Evolutionary conservation across 2,888 invertebrate species (phyloP), one percentile per base, ranked within the genome.

Genomic region (Petrolisthes cinctipes): DNA sequence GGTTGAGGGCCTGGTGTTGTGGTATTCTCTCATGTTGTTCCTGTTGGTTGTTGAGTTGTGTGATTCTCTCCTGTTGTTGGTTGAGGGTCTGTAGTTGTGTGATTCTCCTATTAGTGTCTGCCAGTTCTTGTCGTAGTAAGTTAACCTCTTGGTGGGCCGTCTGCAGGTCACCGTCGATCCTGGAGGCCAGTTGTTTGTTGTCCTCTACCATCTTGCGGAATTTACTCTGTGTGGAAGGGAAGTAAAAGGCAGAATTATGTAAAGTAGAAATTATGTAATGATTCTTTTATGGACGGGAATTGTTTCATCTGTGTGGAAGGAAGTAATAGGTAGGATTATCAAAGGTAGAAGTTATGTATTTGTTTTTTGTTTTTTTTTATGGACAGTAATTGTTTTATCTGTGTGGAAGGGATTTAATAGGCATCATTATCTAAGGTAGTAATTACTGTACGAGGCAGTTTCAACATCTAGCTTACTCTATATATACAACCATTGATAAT

Each of bases 121-220:
- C 93, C 88, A 94, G 92, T 91, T 94, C 94, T 54, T 93, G 93
- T 82, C 94, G 93, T 90, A 94, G 92, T 79, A 93, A 93, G 83
- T 93, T 93, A 91, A 94, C 94, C 92, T 96, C 95, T 91, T 95
- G 94, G 91, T 95, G 94, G 82, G 95, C 93, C 86, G 94, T 94
- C 91, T 95, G 95, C 92, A 95, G 94, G 92, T 95, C 95, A 89
- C 93, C 93, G 92, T 94, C 94, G 88, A 95, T 94, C 91, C 94
- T 93, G 66, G 93, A 92, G 37, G 93, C 94, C 86, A 94, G 92
- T 90, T 93, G 93, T 91, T 93, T 92, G 94, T 97, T 96, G 94
- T 97, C 97, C 94, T 97, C 97, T 92, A 97, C 96, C 97, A 97
- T 97, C 94, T 96, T 96, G 94, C 96, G 95, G 93, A 96, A 95